phyloP scores from a whole-genome alignment of 2,888 invertebrate genomes.

The Volucella zonaria region DNA sequence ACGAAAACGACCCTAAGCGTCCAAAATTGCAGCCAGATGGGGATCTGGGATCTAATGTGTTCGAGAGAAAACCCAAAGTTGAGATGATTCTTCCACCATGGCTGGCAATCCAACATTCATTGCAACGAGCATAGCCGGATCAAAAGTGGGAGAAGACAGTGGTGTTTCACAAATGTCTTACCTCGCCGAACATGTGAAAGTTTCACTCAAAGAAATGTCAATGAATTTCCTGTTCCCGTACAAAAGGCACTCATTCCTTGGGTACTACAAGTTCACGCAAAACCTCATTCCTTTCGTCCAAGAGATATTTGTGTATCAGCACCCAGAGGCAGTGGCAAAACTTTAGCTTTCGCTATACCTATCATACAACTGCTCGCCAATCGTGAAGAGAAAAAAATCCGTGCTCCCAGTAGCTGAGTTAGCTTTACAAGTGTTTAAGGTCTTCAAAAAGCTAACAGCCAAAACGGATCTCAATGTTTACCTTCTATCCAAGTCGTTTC shows the following conservation, averaged over 20 bases:
- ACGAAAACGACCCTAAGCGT: slow-evolving; percentile 40
- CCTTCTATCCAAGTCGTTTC: slow-evolving; percentile 87
- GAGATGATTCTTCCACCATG: slow-evolving; percentile 92
- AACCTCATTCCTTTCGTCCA: slow-evolving; percentile 87
- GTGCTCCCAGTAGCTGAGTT: slow-evolving; percentile 96
- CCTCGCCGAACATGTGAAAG: slow-evolving; percentile 86
- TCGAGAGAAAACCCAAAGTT: slow-evolving; percentile 85
- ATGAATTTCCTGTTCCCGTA: slow-evolving; percentile 91
- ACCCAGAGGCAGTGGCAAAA: slow-evolving; percentile 99
- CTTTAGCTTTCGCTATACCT: slow-evolving; percentile 95
- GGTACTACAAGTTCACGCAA: slow-evolving; percentile 86
- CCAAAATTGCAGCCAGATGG: slow-evolving; percentile 59
- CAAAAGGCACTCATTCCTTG: slow-evolving; percentile 91
- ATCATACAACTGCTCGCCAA: slow-evolving; percentile 89
- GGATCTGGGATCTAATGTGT: slow-evolving; percentile 85
- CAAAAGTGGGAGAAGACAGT: slow-evolving; percentile 81
- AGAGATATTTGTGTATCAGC: slow-evolving; percentile 97
- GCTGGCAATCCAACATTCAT: slow-evolving; percentile 92
- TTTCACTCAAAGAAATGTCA: slow-evolving; percentile 87
- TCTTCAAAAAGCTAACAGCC: slow-evolving; percentile 88
- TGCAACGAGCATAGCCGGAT: slow-evolving; percentile 87
- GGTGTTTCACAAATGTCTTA: slow-evolving; percentile 84
- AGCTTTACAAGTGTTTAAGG: slow-evolving; percentile 93
- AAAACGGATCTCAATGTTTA: slow-evolving; percentile 88
- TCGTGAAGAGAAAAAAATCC: slow-evolving; percentile 86